Percentiles rank a stretch among this genome's conserved stretches.
Conservation (phyloP, 1,140 invertebrate genomes). For the Drosophila burlai region DNA sequence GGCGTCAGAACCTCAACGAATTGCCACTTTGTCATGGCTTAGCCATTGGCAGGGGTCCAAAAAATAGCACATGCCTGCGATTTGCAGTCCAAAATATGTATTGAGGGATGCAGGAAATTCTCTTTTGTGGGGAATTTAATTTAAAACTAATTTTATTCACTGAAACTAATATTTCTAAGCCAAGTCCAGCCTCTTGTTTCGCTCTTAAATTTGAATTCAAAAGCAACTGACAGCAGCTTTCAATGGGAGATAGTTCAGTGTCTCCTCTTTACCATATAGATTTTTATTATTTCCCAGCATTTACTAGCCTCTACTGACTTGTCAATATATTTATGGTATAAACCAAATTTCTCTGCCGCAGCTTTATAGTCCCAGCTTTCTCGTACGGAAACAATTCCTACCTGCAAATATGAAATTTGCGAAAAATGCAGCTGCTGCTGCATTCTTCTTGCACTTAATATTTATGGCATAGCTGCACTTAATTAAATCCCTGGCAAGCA, state of each 20-base stretch:
- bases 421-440: constrained; percentile 16
- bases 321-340: background rate
- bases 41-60: constrained; percentile 20
- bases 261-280: too few species aligned
- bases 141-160: background rate
- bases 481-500: constrained; percentile 53
- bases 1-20: constrained; percentile 14
- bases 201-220: background rate
- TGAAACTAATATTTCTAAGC: background rate
- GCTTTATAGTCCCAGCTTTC: background rate
- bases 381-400: background rate
- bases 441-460: constrained; percentile 49
- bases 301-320: background rate
- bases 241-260: background rate
- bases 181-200: background rate
- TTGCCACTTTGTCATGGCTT: constrained; percentile 28
- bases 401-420: constrained; percentile 25
- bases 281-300: background rate
- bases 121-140: background rate
- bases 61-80: background rate
- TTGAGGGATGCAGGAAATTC: background rate
- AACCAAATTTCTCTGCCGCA: background rate
- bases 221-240: background rate
- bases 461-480: constrained; percentile 52
- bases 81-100: background rate